phyloP scores from a whole-genome alignment of 2,888 invertebrate species.

The Seladonia tumulorum region DNA sequence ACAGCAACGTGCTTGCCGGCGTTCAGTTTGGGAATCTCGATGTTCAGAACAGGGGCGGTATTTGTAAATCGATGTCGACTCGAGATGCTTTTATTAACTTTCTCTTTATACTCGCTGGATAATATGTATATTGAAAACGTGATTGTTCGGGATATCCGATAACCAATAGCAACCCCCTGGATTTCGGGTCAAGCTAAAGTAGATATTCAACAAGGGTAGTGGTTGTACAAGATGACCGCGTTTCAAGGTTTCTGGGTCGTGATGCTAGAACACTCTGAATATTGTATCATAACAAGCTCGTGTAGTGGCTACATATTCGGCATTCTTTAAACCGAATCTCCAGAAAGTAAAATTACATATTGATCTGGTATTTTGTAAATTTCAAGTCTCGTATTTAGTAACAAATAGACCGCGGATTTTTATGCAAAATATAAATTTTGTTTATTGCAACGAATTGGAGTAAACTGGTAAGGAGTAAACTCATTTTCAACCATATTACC shows the following conservation, averaged over 20 bases:
- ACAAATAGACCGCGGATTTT: no score
- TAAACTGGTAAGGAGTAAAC: no score
- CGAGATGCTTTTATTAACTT: slow-evolving; percentile 34
- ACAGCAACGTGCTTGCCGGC: not conserved
- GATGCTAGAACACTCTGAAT: not conserved
- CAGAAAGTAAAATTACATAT: not conserved
- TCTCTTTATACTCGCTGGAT: slow-evolving; percentile 33
- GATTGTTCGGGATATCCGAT: slow-evolving; percentile 54
- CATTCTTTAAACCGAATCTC: not conserved
- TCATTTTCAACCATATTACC: not conserved
- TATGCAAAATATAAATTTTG: no score
- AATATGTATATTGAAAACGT: slow-evolving; percentile 47
- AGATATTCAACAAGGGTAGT: slow-evolving; percentile 33
- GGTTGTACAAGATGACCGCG: not conserved
- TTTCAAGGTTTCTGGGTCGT: not conserved
- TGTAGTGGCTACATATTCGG: not conserved
- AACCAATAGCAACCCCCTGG: slow-evolving; percentile 43
- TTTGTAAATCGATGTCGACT: slow-evolving; percentile 36
- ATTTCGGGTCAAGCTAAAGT: slow-evolving; percentile 39
- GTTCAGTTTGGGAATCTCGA: not conserved
- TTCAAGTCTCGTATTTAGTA: no score
- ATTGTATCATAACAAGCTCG: not conserved
- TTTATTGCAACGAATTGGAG: no score
- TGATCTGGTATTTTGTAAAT: not conserved
- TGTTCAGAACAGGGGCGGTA: slow-evolving; percentile 24